Conservation (phyloP, 2,888 invertebrate genomes). For the Sarcophaga caerulescens region DNA sequence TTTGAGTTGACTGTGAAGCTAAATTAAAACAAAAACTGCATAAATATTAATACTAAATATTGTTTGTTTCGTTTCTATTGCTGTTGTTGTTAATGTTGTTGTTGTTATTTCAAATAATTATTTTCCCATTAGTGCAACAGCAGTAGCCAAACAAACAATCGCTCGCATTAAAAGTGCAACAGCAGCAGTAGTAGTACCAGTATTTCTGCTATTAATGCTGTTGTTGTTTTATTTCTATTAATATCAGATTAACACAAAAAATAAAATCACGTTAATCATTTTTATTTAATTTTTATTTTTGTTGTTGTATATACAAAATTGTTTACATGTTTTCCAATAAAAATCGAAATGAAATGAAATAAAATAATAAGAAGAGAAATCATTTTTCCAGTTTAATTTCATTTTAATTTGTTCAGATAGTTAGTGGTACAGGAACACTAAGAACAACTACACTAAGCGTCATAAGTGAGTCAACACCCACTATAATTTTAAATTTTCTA, state of each 20-base stretch:
- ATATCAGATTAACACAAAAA: constrained; percentile 62
- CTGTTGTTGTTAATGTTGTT: constrained; percentile 22
- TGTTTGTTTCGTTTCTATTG: background rate
- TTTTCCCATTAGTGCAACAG: constrained; percentile 64
- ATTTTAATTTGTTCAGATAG: constrained; percentile 49
- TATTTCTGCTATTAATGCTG: background rate
- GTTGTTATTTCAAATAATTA: constrained; percentile 64
- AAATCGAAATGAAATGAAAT: background rate
- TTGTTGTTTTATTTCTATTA: constrained; percentile 45
- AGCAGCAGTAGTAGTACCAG: constrained; percentile 8
- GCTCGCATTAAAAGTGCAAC: constrained; percentile 31
- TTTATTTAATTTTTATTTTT: constrained; percentile 41
- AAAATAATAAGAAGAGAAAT: background rate
- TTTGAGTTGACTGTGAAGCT: constrained; percentile 26
- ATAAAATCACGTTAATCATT: constrained; percentile 69
- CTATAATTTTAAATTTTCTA: no score
- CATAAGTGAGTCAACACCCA: no score
- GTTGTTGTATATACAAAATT: constrained; percentile 54
- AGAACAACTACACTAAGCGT: background rate
- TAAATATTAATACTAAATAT: constrained; percentile 1
- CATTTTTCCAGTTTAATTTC: constrained; percentile 53
- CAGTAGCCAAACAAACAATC: constrained; percentile 23
- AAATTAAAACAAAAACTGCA: constrained; percentile 6
- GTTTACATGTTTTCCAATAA: constrained; percentile 45
- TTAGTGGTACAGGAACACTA: background rate